Base-by-base conservation (phyloP, 1,140 invertebrate genomes). In the Dendroctonus valens region DNA sequence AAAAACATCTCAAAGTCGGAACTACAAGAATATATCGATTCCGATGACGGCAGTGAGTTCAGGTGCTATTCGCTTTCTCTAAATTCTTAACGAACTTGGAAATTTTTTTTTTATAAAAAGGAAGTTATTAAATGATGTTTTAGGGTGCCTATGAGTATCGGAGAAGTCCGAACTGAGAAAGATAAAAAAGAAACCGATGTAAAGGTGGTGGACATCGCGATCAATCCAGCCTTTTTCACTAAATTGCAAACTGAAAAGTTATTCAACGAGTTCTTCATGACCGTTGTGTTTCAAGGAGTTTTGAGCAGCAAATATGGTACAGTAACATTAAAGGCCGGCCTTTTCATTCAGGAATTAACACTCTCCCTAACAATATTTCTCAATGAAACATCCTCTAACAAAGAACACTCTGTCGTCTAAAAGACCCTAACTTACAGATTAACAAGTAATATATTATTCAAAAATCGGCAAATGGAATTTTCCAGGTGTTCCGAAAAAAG, bases 61-160 rank as follows among this genome's bases (percentile, higher is more conserved):
- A 61, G 53, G 64, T 66, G 41, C 7, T 7, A 11, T 55, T 41
- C 12, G 2, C 7, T 39, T 37, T 37, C 14, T 37, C 26, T 11
- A 15, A 39, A 11, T 39, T 12, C 26, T 3, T 1, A 11, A 46
- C 44, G 5, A 46, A 46, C 2, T 5, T 5, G 44, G 12, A 11
- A 46, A 9, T 39, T 3, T 8, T 55, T 15, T n/a, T 55, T 11
- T 2, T 9, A 37, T 5, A 39, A 37, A 7, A 55, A 11, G 9
- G 15, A 9, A 14, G 5, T 6, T 1, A 48, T 15, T 5, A 53
- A 14, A 2, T 44, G 58, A 57, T 39, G 11, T 41, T 57, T 14
- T 41, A 81, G 88, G 55, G 86, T 96, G 49, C 93, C 94, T 2
- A 91, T 96, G 89, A 94, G 92, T 75, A 89, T 96, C 69, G 93